Percentiles rank a stretch among this genome's conserved stretches.
These are phyloP conservation scores for Carassius auratus DNA, from an alignment of 2,113 vertebrate species.

Conservation along the genomic window DNA sequence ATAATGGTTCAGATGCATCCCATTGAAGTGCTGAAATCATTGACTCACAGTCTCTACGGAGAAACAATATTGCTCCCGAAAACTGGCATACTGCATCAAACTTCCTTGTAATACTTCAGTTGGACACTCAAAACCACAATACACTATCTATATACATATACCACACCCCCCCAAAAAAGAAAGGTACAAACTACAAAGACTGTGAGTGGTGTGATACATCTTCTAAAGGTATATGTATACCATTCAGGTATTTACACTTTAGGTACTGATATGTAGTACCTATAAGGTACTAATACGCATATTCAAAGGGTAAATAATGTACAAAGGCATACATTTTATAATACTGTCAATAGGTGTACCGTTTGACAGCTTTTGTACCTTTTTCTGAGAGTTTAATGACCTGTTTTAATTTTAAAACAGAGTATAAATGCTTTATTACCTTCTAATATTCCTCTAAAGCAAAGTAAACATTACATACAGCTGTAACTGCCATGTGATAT, in stretches of 20 bases:
- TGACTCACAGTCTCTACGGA: slow-evolving; percentile 32
- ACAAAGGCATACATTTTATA: too few relatives aligned
- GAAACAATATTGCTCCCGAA: slow-evolving; percentile 21
- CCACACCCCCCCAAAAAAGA: too few relatives aligned
- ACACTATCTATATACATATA: neutral
- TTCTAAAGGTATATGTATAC: too few relatives aligned
- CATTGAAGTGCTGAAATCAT: slow-evolving; percentile 22
- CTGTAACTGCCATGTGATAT: neutral
- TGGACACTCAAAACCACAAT: neutral
- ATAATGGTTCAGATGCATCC: slow-evolving; percentile 37
- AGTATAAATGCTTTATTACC: neutral
- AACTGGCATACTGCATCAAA: neutral
- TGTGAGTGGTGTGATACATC: too few relatives aligned
- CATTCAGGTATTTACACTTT: too few relatives aligned
- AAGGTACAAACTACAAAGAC: too few relatives aligned
- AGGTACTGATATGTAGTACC: too few relatives aligned
- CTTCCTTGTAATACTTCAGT: neutral
- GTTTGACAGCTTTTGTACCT: too few relatives aligned
- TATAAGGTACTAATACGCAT: too few relatives aligned
- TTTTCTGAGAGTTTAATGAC: too few relatives aligned
- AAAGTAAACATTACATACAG: neutral
- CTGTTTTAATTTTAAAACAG: neutral
- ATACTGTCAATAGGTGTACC: too few relatives aligned
- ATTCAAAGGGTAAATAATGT: too few relatives aligned
- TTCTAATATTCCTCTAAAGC: neutral